A percentile compares a stretch with the other conserved stretches of the same genome.
Conservation (phyloP, 1,140 invertebrate species). For the Ooceraea biroi region DNA sequence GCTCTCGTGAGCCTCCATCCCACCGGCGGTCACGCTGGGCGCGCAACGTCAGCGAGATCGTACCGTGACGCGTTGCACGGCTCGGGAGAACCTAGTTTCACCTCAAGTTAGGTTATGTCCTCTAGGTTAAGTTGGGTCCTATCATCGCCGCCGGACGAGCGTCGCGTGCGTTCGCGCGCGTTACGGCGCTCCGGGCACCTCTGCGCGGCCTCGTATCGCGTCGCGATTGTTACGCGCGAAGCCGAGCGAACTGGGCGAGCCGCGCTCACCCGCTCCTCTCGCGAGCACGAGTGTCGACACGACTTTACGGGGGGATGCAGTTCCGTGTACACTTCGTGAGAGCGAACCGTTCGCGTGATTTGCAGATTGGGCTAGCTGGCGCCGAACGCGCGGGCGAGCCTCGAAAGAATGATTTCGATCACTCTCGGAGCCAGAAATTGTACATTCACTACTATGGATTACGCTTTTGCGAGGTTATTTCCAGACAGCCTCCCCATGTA, state of each 20-base stretch:
- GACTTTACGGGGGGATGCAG: neutral
- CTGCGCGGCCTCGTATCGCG: no score
- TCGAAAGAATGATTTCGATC: neutral
- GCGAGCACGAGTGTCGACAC: no score
- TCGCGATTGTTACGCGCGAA: no score
- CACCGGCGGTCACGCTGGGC: conserved; percentile 31
- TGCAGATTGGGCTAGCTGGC: neutral
- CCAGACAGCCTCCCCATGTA: conserved; percentile 55
- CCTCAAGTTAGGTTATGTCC: conserved; percentile 72
- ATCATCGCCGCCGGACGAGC: conserved; percentile 47
- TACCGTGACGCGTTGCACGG: neutral
- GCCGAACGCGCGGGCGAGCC: neutral
- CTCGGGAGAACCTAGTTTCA: conserved; percentile 74
- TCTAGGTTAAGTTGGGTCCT: conserved; percentile 74
- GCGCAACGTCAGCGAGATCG: neutral
- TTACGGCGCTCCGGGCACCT: neutral
- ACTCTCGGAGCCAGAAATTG: neutral
- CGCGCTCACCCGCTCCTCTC: no score
- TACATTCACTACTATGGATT: conserved; percentile 14
- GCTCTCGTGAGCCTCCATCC: conserved; percentile 81
- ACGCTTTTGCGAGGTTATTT: conserved; percentile 68
- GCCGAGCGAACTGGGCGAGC: no score
- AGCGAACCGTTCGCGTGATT: neutral
- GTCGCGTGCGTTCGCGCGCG: conserved; percentile 1
- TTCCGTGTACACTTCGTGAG: conserved; percentile 3